Base-by-base conservation (phyloP, 2,797 vertebrate species). In the Leptatherina wallacei region DNA sequence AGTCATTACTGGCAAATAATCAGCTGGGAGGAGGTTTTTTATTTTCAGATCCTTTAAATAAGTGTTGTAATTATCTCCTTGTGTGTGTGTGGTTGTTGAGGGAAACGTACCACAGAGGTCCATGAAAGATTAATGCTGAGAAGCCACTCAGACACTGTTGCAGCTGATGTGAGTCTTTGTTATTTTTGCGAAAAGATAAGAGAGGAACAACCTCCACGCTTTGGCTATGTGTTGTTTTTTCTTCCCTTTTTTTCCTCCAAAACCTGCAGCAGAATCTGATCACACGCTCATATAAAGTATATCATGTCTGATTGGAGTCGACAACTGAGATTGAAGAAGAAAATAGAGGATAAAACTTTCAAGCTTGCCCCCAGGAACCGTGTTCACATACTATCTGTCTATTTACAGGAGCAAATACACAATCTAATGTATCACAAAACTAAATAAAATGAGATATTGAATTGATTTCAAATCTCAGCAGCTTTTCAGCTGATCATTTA, bases 101-200 rank as follows among this genome's bases (percentile, higher is more conserved):
- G 68, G 63, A 64, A 77, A 73, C 24, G 51, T 71, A 67, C 72
- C 83, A 84, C 79, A 59, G 75, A 81, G 70, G 73, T 71, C 81
- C 84, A 80, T 86, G 82, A 91, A 90, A 90, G 85, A 91, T 90
- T 90, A 84, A 91, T 90, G 75, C 77, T 54, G 69, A 80, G 81
- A 81, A 80, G 49, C 74, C 59, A 65, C 75, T 74, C 77, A 56
- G 83, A 69, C 75, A 9, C 22, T 54, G 75, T 75, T n/a, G 61
- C 65, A 73, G 71, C 76, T 35, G 36, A 71, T 47, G 58, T 40
- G 63, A 84, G 77, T 54, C 63, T 77, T 70, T 85, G 22, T 80
- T 87, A 56, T 80, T 73, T 60, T 66, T 27, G 56, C 20, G 20
- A 4, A 64, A 69, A 70, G 60, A 16, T 32, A 63, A 52, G 36